phyloP scores from a whole-genome alignment of 1,140 invertebrate genomes.

The Cotesia chilonis region DNA sequence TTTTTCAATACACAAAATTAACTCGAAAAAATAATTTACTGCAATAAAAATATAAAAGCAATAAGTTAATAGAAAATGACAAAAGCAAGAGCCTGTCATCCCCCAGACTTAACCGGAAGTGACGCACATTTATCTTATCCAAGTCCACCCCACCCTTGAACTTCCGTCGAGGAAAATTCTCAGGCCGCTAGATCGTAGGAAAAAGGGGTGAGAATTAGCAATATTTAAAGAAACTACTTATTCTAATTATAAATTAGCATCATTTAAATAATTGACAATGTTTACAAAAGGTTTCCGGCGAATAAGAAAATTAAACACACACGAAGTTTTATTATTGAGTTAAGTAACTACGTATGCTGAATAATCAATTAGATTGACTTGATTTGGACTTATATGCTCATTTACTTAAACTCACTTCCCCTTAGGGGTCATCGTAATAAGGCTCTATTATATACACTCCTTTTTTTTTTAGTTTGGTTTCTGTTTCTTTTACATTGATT shows the following conservation, averaged over 20 bases:
- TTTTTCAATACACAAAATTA: too few species aligned
- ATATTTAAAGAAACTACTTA: neutral
- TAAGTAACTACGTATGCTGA: conserved; percentile 37
- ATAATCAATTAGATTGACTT: conserved; percentile 31
- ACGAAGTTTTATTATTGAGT: conserved; percentile 28
- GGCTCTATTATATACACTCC: too few species aligned
- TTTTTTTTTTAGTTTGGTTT: too few species aligned
- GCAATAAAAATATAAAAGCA: neutral
- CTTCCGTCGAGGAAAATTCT: conserved; percentile 23
- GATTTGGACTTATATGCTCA: neutral
- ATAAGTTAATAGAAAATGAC: conserved; percentile 14
- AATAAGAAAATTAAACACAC: conserved; percentile 12
- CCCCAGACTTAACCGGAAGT: conserved; percentile 38
- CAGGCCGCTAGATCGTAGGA: neutral
- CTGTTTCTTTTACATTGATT: too few species aligned
- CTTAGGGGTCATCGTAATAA: neutral
- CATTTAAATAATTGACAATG: conserved; percentile 44
- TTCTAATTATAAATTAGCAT: conserved; percentile 26
- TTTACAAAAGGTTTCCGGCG: conserved; percentile 23
- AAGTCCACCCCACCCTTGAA: conserved; percentile 13
- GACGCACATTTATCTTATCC: conserved; percentile 39
- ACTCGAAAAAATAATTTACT: neutral
- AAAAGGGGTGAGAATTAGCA: conserved; percentile 6
- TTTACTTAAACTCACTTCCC: conserved; percentile 11
- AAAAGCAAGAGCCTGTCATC: conserved; percentile 32